Conservation (phyloP, 2,888 invertebrate genomes). For the Ceratothoa steindachneri region DNA sequence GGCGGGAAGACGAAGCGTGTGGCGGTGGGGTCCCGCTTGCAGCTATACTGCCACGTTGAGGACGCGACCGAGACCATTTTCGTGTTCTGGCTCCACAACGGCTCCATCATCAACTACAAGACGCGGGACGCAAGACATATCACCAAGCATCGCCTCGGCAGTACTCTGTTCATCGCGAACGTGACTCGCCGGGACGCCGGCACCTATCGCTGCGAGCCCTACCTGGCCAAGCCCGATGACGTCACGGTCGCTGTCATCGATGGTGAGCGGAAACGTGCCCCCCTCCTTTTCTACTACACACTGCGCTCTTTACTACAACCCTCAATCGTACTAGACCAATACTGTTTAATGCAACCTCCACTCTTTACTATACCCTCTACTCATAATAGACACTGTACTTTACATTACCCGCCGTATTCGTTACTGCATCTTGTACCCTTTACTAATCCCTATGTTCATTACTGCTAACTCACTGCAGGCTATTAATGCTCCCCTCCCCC, state of each 20-base stretch:
- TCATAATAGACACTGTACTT: too few relatives aligned
- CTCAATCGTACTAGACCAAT: too few relatives aligned
- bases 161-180: slow-evolving; percentile 22
- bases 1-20: slow-evolving; percentile 23
- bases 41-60: slow-evolving; percentile 25
- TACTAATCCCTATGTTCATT: too few relatives aligned
- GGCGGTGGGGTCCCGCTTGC: slow-evolving; percentile 18
- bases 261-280: too few relatives aligned
- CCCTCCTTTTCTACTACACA: too few relatives aligned
- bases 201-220: slow-evolving; percentile 30
- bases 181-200: slow-evolving; percentile 28
- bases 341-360: too few relatives aligned
- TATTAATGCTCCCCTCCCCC: too few relatives aligned
- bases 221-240: slow-evolving; percentile 34
- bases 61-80: slow-evolving; percentile 30
- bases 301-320: too few relatives aligned
- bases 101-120: slow-evolving; percentile 31
- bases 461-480: too few relatives aligned
- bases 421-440: too few relatives aligned
- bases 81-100: slow-evolving; percentile 39
- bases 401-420: too few relatives aligned
- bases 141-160: slow-evolving; percentile 17
- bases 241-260: slow-evolving; percentile 28
- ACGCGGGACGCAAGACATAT: not conserved
- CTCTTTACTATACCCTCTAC: too few relatives aligned